Percentiles rank a stretch among this genome's conserved stretches.
Evolutionary conservation across 2,797 vertebrate genomes (phyloP).

Genomic region (Argya squamiceps): DNA sequence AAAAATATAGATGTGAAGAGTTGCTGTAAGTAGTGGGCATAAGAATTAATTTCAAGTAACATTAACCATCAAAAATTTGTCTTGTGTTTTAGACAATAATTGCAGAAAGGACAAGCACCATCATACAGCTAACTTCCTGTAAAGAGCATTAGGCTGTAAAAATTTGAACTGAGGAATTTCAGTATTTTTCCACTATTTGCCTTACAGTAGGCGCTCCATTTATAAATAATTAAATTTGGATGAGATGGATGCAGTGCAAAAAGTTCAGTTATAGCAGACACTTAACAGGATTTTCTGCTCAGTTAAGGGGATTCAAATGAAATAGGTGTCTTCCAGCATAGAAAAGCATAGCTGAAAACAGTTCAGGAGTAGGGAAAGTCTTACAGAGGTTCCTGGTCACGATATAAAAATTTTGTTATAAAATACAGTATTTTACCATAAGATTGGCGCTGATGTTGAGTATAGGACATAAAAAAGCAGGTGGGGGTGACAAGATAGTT

Average conservation of each 20-base stretch:
- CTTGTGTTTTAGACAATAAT: background rate
- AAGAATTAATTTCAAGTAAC: background rate
- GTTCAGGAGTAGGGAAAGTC: background rate
- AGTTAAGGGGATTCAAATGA: background rate
- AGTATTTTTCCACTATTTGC: background rate
- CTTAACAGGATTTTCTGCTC: constrained; percentile 6
- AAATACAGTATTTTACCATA: background rate
- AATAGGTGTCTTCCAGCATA: background rate
- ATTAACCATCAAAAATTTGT: background rate
- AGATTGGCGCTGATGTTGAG: background rate
- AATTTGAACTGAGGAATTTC: background rate
- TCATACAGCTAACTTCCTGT: background rate
- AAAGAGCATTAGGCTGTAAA: background rate
- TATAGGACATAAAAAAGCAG: background rate
- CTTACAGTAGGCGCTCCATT: background rate
- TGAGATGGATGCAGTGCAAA: background rate
- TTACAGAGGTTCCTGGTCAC: background rate
- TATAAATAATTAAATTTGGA: constrained; percentile 4
- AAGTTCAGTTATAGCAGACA: background rate
- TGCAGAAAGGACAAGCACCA: background rate
- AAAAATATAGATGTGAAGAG: background rate
- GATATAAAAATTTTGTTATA: background rate
- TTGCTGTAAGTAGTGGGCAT: background rate
- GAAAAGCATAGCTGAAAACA: background rate
- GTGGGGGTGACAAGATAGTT: background rate